phyloP scores from a whole-genome alignment of 2,113 vertebrate species.

The Procavia capensis region DNA sequence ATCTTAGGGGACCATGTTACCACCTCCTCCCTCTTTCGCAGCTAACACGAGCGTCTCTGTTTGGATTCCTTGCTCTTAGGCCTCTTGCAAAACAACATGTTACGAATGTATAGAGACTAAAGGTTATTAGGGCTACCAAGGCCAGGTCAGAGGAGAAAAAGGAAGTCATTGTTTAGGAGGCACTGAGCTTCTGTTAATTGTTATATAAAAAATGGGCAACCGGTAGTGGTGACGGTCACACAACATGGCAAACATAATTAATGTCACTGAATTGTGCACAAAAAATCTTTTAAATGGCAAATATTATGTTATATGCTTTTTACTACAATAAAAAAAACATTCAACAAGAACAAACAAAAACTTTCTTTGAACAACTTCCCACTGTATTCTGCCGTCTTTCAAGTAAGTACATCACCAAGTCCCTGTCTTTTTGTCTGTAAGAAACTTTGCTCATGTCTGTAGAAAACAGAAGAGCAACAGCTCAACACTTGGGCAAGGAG shows the following conservation, averaged over 20 bases:
- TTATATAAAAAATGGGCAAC: background rate
- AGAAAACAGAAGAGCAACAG: background rate
- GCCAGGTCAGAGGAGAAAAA: background rate
- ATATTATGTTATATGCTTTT: background rate
- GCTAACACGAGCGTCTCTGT: background rate
- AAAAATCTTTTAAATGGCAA: background rate
- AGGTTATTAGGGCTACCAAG: background rate
- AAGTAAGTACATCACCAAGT: background rate
- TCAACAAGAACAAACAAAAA: background rate
- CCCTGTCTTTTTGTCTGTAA: background rate
- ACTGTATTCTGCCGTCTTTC: background rate
- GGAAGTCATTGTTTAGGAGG: background rate
- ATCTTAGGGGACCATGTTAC: background rate
- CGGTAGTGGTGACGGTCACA: background rate
- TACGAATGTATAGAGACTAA: background rate
- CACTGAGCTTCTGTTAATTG: background rate
- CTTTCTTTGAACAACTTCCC: background rate
- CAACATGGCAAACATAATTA: background rate
- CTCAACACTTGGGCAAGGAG: background rate
- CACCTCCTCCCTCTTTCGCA: background rate
- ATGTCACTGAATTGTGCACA: background rate
- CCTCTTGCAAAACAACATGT: background rate
- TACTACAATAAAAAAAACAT: background rate
- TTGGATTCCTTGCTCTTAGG: background rate
- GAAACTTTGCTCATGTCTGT: background rate